phyloP scores from a whole-genome alignment of 2,888 invertebrate genomes.

The Eustalomyia histrio region DNA sequence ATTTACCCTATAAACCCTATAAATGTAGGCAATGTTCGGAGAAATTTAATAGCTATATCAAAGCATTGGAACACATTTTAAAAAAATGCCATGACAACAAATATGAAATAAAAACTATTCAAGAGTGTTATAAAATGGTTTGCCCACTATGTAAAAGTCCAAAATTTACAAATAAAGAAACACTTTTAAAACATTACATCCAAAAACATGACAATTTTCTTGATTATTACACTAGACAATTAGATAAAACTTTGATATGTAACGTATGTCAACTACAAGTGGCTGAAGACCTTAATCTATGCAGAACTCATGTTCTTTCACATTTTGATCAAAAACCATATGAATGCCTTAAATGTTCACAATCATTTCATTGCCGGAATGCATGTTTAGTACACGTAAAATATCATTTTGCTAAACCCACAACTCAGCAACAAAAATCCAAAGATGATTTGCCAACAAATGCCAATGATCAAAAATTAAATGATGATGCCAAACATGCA shows the following conservation, averaged over 20 bases:
- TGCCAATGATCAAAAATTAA: neutral
- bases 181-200: conserved; percentile 4
- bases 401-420: neutral
- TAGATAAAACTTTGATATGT: conserved; percentile 16
- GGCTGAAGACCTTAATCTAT: neutral
- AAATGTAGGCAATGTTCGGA: conserved; percentile 53
- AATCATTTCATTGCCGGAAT: too few relatives aligned
- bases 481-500: neutral
- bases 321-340: conserved; percentile 40
- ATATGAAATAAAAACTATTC: neutral
- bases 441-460: neutral
- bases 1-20: conserved; percentile 60
- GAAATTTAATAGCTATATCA: conserved; percentile 35
- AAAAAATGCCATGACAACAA: conserved; percentile 17
- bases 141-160: conserved; percentile 46
- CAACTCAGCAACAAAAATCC: neutral
- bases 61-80: conserved; percentile 46
- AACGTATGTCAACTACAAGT: conserved; percentile 16
- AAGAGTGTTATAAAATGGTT: neutral
- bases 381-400: neutral
- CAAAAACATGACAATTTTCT: conserved; percentile 27
- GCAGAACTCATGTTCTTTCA: conserved; percentile 12
- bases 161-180: neutral
- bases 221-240: conserved; percentile 11
- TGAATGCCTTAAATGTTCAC: conserved; percentile 24